Evolutionary conservation across 1,140 invertebrate species (phyloP).

Genomic region (Anoplophora glabripennis): DNA sequence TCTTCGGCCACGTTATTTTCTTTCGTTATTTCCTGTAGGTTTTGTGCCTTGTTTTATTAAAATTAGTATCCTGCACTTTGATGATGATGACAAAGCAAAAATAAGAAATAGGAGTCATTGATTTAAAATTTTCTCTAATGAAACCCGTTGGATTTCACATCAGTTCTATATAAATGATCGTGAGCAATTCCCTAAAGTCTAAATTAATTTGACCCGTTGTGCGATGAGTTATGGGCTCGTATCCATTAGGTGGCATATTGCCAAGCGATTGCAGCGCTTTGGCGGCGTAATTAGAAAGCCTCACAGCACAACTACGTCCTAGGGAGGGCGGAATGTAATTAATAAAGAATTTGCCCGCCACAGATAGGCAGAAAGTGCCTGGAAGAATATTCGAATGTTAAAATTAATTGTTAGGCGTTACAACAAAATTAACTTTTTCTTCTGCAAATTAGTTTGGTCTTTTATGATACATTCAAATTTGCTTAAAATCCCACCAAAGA

Average conservation of each 20-base stretch:
- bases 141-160: too few species aligned
- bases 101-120: too few species aligned
- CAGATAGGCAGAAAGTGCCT: constrained; percentile 19
- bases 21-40: too few species aligned
- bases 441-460: too few species aligned
- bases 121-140: too few species aligned
- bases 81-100: too few species aligned
- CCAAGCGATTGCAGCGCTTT: constrained; percentile 42
- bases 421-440: background rate
- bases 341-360: constrained; percentile 40
- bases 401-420: constrained; percentile 25
- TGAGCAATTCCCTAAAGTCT: constrained; percentile 32
- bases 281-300: constrained; percentile 43
- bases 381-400: constrained; percentile 25
- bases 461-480: too few species aligned
- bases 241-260: constrained; percentile 45
- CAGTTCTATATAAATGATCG: constrained; percentile 12
- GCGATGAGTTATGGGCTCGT: constrained; percentile 41
- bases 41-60: too few species aligned
- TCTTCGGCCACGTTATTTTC: too few species aligned
- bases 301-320: constrained; percentile 25
- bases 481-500: too few species aligned
- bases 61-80: too few species aligned
- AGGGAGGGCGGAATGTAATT: constrained; percentile 37
- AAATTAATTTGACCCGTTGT: constrained; percentile 45